phyloP scores from a whole-genome alignment of 1,140 invertebrate genomes.

The Ceratoteleas bidentatus region DNA sequence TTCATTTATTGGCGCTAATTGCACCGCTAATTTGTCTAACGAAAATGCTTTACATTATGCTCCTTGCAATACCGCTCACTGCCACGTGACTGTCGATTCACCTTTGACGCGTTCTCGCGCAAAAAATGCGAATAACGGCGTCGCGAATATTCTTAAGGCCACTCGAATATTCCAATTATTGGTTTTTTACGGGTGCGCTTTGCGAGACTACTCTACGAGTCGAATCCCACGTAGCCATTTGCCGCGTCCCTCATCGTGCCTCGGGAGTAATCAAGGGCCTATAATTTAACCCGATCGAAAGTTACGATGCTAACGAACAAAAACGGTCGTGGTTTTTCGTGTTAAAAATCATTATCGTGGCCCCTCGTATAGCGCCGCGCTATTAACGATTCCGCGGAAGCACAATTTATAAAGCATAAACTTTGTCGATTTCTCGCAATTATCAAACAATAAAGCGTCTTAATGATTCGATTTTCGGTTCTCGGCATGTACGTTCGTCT shows the following conservation, averaged over 20 bases:
- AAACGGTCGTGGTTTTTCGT: constrained; percentile 80
- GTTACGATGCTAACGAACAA: constrained; percentile 79
- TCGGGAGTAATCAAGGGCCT: constrained; percentile 80
- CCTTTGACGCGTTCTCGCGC: too few species aligned
- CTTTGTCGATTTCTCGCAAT: constrained; percentile 75
- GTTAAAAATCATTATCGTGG: constrained; percentile 78
- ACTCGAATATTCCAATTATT: constrained; percentile 67
- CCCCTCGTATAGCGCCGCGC: constrained; percentile 51
- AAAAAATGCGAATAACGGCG: background rate
- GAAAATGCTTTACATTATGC: constrained; percentile 26
- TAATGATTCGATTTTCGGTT: constrained; percentile 73
- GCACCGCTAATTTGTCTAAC: constrained; percentile 19
- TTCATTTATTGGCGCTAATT: constrained; percentile 60
- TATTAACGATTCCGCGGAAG: constrained; percentile 80
- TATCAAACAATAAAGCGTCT: constrained; percentile 75
- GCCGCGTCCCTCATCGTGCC: constrained; percentile 41
- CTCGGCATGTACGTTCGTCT: constrained; percentile 39
- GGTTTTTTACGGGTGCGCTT: constrained; percentile 70
- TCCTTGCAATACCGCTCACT: constrained; percentile 5
- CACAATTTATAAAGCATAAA: constrained; percentile 79
- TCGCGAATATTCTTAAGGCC: constrained; percentile 37
- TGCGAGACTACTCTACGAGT: constrained; percentile 64
- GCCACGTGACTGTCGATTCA: background rate
- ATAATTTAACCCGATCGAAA: constrained; percentile 82
- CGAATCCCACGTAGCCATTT: constrained; percentile 61